These are phyloP conservation scores for Pteronotus mesoamericanus DNA, from an alignment of 2,797 vertebrate genomes.

Conservation along the genomic window DNA sequence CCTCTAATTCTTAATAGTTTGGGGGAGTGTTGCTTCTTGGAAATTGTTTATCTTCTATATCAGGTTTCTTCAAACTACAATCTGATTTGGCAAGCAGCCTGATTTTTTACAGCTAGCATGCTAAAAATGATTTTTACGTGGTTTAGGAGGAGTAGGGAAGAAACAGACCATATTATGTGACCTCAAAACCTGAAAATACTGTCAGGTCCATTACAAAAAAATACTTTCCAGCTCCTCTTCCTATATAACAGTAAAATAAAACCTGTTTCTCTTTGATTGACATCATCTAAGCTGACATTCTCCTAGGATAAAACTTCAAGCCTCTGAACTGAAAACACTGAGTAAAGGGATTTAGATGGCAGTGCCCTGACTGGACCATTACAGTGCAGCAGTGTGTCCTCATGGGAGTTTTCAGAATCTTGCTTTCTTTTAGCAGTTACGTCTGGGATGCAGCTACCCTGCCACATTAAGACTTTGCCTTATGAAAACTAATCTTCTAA, in stretches of 20 bases:
- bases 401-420: not conserved
- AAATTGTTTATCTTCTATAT: not conserved
- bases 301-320: not conserved
- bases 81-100: not conserved
- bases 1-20: not conserved
- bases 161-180: not conserved
- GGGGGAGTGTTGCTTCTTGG: not conserved
- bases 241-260: not conserved
- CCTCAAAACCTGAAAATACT: not conserved
- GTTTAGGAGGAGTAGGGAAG: not conserved
- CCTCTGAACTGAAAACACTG: not conserved
- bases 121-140: not conserved
- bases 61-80: not conserved
- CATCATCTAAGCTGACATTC: not conserved
- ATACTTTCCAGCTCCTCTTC: not conserved
- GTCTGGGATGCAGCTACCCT: not conserved
- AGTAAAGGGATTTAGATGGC: not conserved
- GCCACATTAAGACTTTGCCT: not conserved
- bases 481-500: not conserved
- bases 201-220: not conserved
- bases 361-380: not conserved
- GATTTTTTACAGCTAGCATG: not conserved
- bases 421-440: not conserved
- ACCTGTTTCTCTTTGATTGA: not conserved
- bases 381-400: not conserved